Percentiles rank a stretch among this genome's conserved stretches.
Conservation (phyloP, 2,113 vertebrate genomes). For the Chitala chitala region DNA sequence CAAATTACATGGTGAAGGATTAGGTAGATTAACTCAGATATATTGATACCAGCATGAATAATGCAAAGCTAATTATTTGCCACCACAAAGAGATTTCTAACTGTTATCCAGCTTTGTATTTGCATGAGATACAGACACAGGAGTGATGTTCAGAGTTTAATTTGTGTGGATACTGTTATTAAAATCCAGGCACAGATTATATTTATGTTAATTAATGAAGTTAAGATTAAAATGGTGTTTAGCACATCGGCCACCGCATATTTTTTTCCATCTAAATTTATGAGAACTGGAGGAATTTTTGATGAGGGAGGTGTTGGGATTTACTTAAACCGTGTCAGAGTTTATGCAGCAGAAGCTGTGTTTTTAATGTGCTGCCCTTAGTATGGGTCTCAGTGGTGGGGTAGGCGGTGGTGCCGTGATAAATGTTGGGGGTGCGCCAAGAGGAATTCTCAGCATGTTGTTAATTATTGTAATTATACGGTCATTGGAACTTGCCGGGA, state of each 20-base stretch:
- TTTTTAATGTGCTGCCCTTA: background rate
- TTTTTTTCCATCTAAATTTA: background rate
- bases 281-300: background rate
- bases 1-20: constrained; percentile 28
- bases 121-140: no score
- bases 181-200: background rate
- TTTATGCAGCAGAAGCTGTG: background rate
- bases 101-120: no score
- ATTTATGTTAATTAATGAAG: background rate
- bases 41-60: constrained; percentile 25
- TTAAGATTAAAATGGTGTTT: background rate
- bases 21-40: constrained; percentile 32
- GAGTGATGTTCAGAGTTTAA: no score
- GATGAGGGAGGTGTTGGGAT: background rate
- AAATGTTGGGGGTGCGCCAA: background rate
- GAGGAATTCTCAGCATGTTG: background rate
- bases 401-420: background rate
- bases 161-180: background rate
- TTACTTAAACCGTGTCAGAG: background rate
- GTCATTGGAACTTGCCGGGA: constrained; percentile 1
- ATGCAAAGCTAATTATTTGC: constrained; percentile 17
- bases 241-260: background rate
- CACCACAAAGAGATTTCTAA: constrained; percentile 14
- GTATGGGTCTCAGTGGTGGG: background rate
- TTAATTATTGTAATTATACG: constrained; percentile 13